phyloP scores from a whole-genome alignment of 2,888 invertebrate species.

The Drosophila colorata region DNA sequence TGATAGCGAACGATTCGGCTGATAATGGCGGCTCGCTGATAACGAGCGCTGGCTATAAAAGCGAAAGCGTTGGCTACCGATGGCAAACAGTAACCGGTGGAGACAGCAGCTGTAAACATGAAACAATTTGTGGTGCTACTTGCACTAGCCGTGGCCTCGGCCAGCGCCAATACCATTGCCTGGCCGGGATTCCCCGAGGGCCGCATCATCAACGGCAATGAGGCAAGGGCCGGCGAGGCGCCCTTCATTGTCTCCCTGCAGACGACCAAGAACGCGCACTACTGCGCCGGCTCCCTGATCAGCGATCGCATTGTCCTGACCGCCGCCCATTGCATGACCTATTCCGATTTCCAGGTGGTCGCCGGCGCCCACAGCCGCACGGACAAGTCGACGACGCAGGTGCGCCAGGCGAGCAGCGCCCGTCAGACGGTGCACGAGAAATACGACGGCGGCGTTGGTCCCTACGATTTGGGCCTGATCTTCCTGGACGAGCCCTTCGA shows the following conservation, averaged over 20 bases:
- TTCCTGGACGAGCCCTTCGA: conserved; percentile 68
- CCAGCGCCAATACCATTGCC: conserved; percentile 50
- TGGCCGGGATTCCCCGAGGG: conserved; percentile 73
- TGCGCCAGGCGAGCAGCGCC: conserved; percentile 55
- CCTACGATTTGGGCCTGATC: conserved; percentile 87
- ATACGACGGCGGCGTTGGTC: conserved; percentile 83
- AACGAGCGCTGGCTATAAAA: conserved; percentile 49
- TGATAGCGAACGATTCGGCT: conserved; percentile 13
- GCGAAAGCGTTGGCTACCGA: not conserved
- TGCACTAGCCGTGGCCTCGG: conserved; percentile 64
- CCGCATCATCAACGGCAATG: conserved; percentile 82
- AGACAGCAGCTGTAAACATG: conserved; percentile 58
- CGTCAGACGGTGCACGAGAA: conserved; percentile 76
- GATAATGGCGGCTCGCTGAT: conserved; percentile 47
- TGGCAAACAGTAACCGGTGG: conserved; percentile 24
- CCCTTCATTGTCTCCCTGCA: conserved; percentile 85
- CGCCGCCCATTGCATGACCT: conserved; percentile 81
- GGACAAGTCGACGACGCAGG: conserved; percentile 62
- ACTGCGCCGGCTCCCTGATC: conserved; percentile 85
- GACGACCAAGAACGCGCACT: conserved; percentile 50
- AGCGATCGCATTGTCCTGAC: conserved; percentile 80
- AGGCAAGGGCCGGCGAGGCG: conserved; percentile 83
- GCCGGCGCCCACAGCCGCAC: conserved; percentile 84
- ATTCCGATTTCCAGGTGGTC: conserved; percentile 67
- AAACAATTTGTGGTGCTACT: conserved; percentile 68